phyloP scores from a whole-genome alignment of 2,797 vertebrate genomes.

The Poliocrania exsul region DNA sequence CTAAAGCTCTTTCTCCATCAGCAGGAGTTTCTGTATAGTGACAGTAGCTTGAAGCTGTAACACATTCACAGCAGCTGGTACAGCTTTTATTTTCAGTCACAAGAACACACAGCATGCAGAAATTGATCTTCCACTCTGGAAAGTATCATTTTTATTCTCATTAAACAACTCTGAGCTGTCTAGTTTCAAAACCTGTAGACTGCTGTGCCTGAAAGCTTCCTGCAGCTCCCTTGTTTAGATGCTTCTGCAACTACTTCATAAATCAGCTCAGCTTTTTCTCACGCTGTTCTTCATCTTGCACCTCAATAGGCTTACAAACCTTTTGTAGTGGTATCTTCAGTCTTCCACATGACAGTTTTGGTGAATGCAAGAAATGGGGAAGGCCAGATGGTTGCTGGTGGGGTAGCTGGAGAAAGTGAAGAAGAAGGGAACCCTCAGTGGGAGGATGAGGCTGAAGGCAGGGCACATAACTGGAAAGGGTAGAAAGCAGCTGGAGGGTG shows the following conservation, averaged over 20 bases:
- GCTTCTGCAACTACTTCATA: background rate
- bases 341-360: background rate
- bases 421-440: background rate
- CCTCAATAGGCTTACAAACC: background rate
- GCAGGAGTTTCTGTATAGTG: background rate
- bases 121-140: background rate
- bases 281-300: background rate
- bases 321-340: background rate
- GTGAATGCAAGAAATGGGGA: background rate
- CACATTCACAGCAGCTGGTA: background rate
- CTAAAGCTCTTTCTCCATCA: background rate
- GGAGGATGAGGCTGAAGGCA: background rate
- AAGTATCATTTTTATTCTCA: background rate
- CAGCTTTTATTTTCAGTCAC: background rate
- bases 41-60: background rate
- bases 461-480: background rate
- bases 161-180: background rate
- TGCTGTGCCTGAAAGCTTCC: background rate
- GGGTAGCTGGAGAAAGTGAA: background rate
- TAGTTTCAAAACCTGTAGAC: background rate
- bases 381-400: background rate
- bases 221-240: background rate
- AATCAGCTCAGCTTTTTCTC: background rate
- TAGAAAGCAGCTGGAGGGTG: background rate
- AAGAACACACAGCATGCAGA: background rate